Evolutionary conservation across 2,888 invertebrate genomes (phyloP).

Genomic region (Carterocephalus palaemon): DNA sequence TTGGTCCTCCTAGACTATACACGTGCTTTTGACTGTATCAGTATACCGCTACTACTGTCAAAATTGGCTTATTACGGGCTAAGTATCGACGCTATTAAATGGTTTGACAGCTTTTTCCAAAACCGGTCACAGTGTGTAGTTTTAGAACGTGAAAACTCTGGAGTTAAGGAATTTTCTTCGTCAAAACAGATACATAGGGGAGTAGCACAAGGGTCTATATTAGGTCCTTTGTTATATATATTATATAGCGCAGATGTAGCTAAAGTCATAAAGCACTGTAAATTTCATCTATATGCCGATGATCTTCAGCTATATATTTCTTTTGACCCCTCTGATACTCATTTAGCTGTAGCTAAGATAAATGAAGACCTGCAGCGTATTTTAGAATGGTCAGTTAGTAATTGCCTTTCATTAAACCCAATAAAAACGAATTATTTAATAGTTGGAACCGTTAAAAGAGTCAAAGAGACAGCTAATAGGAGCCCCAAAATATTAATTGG

Average conservation of each 20-base stretch:
- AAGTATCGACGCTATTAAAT: not conserved
- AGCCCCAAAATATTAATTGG: not conserved
- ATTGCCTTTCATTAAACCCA: not conserved
- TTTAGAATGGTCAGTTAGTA: not conserved
- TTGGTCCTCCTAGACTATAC: not conserved
- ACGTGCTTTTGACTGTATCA: not conserved
- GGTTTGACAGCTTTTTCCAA: too few species aligned
- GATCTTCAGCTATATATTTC: not conserved
- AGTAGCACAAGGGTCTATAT: constrained; percentile 1
- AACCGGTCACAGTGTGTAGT: too few species aligned
- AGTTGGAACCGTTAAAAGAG: not conserved
- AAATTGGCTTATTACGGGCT: not conserved
- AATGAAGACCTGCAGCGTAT: not conserved
- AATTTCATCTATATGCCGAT: constrained; percentile 5
- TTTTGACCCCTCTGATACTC: not conserved
- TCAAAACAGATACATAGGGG: not conserved
- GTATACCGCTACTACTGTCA: not conserved
- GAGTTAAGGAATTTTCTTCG: not conserved
- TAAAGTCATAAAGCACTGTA: constrained; percentile 1
- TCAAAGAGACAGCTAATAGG: not conserved
- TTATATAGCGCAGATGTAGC: constrained; percentile 3
- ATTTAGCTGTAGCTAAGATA: not conserved
- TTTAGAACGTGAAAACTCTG: not conserved
- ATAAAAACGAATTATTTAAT: not conserved
- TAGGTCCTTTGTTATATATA: not conserved